phyloP scores from a whole-genome alignment of 2,113 vertebrate species.

The Neofelis nebulosa region DNA sequence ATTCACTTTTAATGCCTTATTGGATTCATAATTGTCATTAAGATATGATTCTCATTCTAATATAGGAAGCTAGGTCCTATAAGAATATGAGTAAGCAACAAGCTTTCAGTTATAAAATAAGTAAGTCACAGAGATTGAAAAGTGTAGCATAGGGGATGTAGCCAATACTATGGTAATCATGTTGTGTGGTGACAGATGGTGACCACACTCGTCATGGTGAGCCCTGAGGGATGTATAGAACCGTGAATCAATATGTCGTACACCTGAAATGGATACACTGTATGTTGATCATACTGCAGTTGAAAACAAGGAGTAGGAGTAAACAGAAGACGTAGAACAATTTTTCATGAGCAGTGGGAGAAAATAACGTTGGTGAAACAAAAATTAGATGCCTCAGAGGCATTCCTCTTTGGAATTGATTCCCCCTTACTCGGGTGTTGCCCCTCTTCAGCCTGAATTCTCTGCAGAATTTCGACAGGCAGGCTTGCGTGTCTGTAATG shows the following conservation, averaged over 20 bases:
- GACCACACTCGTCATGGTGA: not conserved
- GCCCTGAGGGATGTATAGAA: not conserved
- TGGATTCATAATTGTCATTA: not conserved
- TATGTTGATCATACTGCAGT: not conserved
- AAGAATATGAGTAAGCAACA: not conserved
- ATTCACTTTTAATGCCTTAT: not conserved
- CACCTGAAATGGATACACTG: not conserved
- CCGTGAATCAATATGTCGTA: not conserved
- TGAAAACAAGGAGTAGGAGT: not conserved
- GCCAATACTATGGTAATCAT: not conserved
- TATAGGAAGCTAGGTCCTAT: slow-evolving; percentile 61
- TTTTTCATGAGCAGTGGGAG: slow-evolving; percentile 44
- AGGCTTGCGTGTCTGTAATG: slow-evolving; percentile 56
- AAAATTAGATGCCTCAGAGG: not conserved
- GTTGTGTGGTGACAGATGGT: not conserved
- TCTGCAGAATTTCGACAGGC: slow-evolving; percentile 16
- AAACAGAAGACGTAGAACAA: not conserved
- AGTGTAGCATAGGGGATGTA: not conserved
- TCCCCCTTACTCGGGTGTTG: slow-evolving; percentile 56
- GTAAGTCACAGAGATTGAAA: not conserved
- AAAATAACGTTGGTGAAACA: slow-evolving; percentile 42
- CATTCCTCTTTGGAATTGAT: slow-evolving; percentile 63
- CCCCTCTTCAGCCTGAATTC: slow-evolving; percentile 64
- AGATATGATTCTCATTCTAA: not conserved
- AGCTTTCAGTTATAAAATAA: not conserved